Evolutionary conservation across 2,888 invertebrate genomes (phyloP), one percentile per base, ranked within the genome.

Genomic region (Chymomyza caudatula): DNA sequence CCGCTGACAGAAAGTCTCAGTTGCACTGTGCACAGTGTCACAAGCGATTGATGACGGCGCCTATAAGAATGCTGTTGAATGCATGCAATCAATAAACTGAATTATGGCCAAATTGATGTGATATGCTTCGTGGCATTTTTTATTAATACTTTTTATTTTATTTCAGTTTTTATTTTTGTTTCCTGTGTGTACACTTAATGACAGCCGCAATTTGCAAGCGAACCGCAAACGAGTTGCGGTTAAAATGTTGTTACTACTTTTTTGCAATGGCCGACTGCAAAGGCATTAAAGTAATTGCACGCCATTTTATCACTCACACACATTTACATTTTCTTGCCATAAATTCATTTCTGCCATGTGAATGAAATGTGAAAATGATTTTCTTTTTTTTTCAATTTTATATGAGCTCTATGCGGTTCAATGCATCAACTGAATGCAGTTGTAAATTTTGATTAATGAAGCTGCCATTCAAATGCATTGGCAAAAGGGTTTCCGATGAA

Each of bases 381-480:
- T 37, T 13, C 29, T 11, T 37, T 37, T 37, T 37, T 37, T 37
- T 1, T 37, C 11, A 11, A 11, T 37, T 37, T 37, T 37, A 37
- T 37, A 37, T 37, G 11, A 8, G 29, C 2, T 37, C 29, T 37
- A 37, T 53, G n/a, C 25, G 25, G 53, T 11, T 56, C 52, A 53
- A 53, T 56, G 72, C 51, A 54, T 43, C 58, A 43, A n/a, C 17
- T 52, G 63, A 52, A 55, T 77, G 63, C 67, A 56, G 61, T 11
- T 65, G 66, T 63, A 67, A 73, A 67, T 77, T 67, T 71, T 63
- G 74, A 82, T 86, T 86, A 86, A 82, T 82, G 87, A 82, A 86
- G 77, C 87, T 79, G 83, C 72, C 87, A 82, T 82, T 86, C 83
- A 86, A 56, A 37, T 37, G 19, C 8, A 20, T 17, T 20, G 51